A percentile compares a stretch with the other conserved stretches of the same genome.
These are phyloP conservation scores for Allolobophora icterica DNA, from an alignment of 2,888 invertebrate genomes.

Conservation along the genomic window DNA sequence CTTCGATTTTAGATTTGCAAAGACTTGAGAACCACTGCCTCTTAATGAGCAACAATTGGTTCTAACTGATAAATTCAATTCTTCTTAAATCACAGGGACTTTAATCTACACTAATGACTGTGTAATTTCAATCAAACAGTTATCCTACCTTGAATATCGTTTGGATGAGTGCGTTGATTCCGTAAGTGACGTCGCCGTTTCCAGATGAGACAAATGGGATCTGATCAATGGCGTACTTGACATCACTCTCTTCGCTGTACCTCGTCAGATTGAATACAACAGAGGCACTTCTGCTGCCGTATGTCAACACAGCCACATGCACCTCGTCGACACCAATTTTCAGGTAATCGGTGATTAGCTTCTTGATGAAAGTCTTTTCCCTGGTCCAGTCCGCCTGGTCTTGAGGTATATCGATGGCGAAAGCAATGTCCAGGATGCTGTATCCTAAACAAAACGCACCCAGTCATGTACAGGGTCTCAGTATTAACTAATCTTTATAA, in stretches of 20 bases:
- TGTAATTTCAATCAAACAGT: too few relatives aligned
- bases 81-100: too few relatives aligned
- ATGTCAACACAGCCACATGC: constrained; percentile 33
- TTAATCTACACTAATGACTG: too few relatives aligned
- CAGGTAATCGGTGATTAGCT: constrained; percentile 34
- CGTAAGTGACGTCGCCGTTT: neutral
- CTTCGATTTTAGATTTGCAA: too few relatives aligned
- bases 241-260: constrained; percentile 26
- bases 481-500: too few relatives aligned
- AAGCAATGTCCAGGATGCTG: constrained; percentile 21
- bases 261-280: constrained; percentile 25
- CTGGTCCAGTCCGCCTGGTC: neutral
- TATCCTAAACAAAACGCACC: constrained; percentile 3
- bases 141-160: too few relatives aligned
- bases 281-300: neutral
- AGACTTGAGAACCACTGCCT: too few relatives aligned
- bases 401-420: constrained; percentile 36
- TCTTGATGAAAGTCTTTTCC: constrained; percentile 32
- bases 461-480: too few relatives aligned
- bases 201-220: constrained; percentile 26
- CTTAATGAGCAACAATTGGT: too few relatives aligned
- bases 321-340: constrained; percentile 23
- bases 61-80: too few relatives aligned
- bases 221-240: constrained; percentile 34
- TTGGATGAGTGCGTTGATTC: too few relatives aligned